A percentile compares a stretch with the other conserved stretches of the same genome.
phyloP scores from a whole-genome alignment of 2,888 invertebrate species.

The Melieria picta region DNA sequence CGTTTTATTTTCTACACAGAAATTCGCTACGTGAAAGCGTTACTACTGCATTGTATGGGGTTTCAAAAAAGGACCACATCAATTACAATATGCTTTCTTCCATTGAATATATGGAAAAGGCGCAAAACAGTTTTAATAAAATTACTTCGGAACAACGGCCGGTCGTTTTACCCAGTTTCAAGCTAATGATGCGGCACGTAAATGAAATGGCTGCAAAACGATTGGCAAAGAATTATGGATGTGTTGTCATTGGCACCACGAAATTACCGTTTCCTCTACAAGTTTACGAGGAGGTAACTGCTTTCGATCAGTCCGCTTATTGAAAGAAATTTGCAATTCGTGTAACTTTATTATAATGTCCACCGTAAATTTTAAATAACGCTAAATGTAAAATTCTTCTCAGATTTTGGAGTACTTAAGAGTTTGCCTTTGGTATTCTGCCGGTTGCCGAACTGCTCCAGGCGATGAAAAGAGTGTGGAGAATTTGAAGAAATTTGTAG shows the following conservation, averaged over 20 bases:
- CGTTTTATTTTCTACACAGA: slow-evolving; percentile 41
- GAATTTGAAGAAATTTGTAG: slow-evolving; percentile 73
- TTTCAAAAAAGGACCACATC: slow-evolving; percentile 70
- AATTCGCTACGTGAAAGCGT: slow-evolving; percentile 63
- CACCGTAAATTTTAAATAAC: not conserved
- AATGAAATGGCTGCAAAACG: slow-evolving; percentile 74
- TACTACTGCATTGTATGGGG: slow-evolving; percentile 72
- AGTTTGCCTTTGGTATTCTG: slow-evolving; percentile 77
- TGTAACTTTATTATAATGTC: not conserved
- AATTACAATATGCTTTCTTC: slow-evolving; percentile 65
- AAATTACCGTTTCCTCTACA: slow-evolving; percentile 77
- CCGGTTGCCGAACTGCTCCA: slow-evolving; percentile 73
- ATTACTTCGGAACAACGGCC: slow-evolving; percentile 59
- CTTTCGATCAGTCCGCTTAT: not conserved
- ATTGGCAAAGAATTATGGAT: slow-evolving; percentile 70
- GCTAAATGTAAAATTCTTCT: not conserved
- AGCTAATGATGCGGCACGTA: slow-evolving; percentile 77
- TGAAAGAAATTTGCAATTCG: not conserved
- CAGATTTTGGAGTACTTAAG: slow-evolving; percentile 77
- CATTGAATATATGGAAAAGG: slow-evolving; percentile 64
- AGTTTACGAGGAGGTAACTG: slow-evolving; percentile 77
- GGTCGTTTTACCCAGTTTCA: slow-evolving; percentile 76
- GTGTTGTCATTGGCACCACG: slow-evolving; percentile 74
- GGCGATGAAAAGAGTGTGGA: slow-evolving; percentile 69
- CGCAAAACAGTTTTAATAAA: slow-evolving; percentile 59